Conservation (phyloP, 92 coral and sea anemone species). For the Palythoa grandiflora region DNA sequence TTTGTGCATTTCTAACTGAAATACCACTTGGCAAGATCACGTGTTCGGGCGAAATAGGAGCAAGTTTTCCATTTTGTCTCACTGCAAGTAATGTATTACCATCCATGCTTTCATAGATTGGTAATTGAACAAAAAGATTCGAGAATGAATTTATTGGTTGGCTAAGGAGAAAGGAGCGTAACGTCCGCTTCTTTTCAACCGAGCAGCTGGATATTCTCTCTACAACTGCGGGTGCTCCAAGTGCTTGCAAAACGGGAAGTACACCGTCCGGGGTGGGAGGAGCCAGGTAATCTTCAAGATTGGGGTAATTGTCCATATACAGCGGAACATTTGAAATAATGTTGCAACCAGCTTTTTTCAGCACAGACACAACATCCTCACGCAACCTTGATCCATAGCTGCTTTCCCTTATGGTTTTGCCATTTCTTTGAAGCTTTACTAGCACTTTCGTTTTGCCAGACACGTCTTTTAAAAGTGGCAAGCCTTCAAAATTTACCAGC, state of each 20-base stretch:
- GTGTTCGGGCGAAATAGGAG: conserved; percentile 35
- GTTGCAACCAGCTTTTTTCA: conserved; percentile 52
- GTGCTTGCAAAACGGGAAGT: conserved; percentile 17
- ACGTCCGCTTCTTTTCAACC: neutral
- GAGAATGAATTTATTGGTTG: conserved; percentile 9
- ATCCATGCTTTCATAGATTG: conserved; percentile 52
- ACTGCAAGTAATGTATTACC: conserved; percentile 20
- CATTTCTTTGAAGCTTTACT: conserved; percentile 38
- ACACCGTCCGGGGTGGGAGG: conserved; percentile 56
- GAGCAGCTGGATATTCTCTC: neutral
- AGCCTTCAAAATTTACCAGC: conserved; percentile 39
- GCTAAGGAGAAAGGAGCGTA: conserved; percentile 43
- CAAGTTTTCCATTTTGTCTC: neutral
- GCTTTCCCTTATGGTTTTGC: conserved; percentile 41
- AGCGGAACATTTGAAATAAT: conserved; percentile 24
- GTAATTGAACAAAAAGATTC: conserved; percentile 37
- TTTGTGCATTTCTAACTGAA: conserved; percentile 22
- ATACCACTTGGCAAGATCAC: conserved; percentile 39
- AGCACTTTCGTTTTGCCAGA: conserved; percentile 1
- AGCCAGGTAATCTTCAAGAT: conserved; percentile 34
- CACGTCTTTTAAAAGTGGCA: conserved; percentile 43
- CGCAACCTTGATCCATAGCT: conserved; percentile 44
- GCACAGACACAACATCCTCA: conserved; percentile 24
- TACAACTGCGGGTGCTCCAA: neutral
- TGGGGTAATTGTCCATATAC: conserved; percentile 41